Evolutionary conservation across 2,113 vertebrate species (phyloP).

Genomic region (Plotosus lineatus): DNA sequence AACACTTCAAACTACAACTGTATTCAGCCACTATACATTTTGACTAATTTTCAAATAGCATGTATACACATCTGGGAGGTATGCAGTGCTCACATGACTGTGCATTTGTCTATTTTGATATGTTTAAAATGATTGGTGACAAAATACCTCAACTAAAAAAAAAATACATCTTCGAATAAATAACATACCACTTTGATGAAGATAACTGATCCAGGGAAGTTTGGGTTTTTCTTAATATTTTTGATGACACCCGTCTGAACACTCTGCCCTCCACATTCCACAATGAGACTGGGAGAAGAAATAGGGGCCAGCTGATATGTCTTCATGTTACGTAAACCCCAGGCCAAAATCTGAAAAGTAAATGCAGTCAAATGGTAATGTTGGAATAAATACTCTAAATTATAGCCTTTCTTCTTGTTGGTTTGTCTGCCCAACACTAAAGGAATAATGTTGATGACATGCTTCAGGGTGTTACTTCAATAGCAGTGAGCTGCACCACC

Average conservation of each 20-base stretch:
- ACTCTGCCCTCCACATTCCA: constrained; percentile 90
- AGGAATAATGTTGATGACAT: background rate
- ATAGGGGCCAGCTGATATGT: constrained; percentile 88
- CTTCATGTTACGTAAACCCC: constrained; percentile 98
- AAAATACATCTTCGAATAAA: background rate
- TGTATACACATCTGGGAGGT: background rate
- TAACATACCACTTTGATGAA: constrained; percentile 92
- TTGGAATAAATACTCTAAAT: background rate
- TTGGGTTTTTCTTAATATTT: constrained; percentile 94
- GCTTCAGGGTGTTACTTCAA: constrained; percentile 79
- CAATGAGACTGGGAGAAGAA: constrained; percentile 88
- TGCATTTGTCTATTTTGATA: background rate
- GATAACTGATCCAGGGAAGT: constrained; percentile 92
- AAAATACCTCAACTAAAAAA: background rate
- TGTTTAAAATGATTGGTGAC: background rate
- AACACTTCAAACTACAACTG: background rate
- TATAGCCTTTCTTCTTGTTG: background rate
- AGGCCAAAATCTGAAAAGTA: constrained; percentile 83
- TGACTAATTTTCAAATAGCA: background rate
- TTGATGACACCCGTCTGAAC: constrained; percentile 90
- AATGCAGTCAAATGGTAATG: background rate
- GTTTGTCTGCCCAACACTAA: background rate
- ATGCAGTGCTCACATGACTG: background rate
- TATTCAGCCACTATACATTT: background rate
- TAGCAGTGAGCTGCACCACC: constrained; percentile 92